Conservation (phyloP, 2,888 invertebrate genomes). For the Tridacna crocea region DNA sequence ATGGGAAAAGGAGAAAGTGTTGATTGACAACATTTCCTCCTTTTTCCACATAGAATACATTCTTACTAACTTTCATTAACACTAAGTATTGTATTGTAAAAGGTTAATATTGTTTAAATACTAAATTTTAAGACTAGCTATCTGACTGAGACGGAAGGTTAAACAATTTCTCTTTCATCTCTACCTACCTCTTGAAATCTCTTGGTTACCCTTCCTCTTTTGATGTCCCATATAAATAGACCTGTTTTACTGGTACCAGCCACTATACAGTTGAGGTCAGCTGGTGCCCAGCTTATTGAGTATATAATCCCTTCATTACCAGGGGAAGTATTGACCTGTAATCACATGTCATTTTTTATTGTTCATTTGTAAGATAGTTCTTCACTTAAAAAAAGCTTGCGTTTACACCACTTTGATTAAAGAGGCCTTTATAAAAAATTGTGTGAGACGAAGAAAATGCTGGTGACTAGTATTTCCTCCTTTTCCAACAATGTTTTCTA, state of each 20-base stretch:
- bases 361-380: no score
- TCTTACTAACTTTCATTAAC: no score
- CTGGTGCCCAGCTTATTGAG: slow-evolving; percentile 84
- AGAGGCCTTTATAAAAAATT: no score
- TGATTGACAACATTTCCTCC: neutral
- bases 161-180: neutral
- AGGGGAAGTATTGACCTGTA: slow-evolving; percentile 80
- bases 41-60: neutral
- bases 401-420: no score
- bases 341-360: neutral
- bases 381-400: no score
- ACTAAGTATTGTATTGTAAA: no score
- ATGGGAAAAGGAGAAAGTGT: neutral
- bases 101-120: no score
- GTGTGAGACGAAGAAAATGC: no score
- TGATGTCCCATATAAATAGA: slow-evolving; percentile 84
- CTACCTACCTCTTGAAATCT: slow-evolving; percentile 79
- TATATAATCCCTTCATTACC: slow-evolving; percentile 84
- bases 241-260: slow-evolving; percentile 83
- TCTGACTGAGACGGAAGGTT: no score
- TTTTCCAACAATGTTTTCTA: no score
- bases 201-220: slow-evolving; percentile 80
- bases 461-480: no score
- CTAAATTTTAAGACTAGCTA: no score
- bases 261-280: slow-evolving; percentile 84